Conservation (phyloP, 2,888 invertebrate species). For the Rugalucina vietnamica region DNA sequence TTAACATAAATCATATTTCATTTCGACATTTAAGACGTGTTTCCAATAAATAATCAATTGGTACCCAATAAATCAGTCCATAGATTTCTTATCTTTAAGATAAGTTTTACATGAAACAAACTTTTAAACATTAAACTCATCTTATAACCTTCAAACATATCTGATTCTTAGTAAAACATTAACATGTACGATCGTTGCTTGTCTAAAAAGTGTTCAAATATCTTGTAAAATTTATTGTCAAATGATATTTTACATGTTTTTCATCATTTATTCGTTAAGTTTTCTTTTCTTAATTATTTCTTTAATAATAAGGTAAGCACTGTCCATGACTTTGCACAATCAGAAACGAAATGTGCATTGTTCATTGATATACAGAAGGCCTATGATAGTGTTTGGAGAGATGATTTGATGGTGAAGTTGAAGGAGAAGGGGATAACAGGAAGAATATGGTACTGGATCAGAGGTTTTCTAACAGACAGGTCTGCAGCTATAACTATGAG, state of each 20-base stretch:
- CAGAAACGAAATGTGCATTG: too few species aligned
- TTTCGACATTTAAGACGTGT: not conserved
- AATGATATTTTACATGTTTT: too few species aligned
- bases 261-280: too few species aligned
- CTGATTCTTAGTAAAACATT: too few species aligned
- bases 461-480: conserved; percentile 13
- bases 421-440: conserved; percentile 16
- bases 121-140: too few species aligned
- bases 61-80: not conserved
- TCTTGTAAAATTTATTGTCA: too few species aligned
- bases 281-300: too few species aligned
- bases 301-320: too few species aligned
- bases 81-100: not conserved
- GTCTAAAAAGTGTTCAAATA: too few species aligned
- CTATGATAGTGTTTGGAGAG: conserved; percentile 40
- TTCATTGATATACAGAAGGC: conserved; percentile 41
- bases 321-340: too few species aligned
- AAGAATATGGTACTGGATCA: conserved; percentile 18
- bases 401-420: conserved; percentile 29
- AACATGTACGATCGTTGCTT: too few species aligned
- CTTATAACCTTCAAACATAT: too few species aligned
- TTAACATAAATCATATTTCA: not conserved
- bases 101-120: not conserved
- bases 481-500: not conserved
- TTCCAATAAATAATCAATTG: not conserved